These are phyloP conservation scores for Galago senegalensis DNA, from an alignment of 2,797 vertebrate species.

Conservation along the genomic window DNA sequence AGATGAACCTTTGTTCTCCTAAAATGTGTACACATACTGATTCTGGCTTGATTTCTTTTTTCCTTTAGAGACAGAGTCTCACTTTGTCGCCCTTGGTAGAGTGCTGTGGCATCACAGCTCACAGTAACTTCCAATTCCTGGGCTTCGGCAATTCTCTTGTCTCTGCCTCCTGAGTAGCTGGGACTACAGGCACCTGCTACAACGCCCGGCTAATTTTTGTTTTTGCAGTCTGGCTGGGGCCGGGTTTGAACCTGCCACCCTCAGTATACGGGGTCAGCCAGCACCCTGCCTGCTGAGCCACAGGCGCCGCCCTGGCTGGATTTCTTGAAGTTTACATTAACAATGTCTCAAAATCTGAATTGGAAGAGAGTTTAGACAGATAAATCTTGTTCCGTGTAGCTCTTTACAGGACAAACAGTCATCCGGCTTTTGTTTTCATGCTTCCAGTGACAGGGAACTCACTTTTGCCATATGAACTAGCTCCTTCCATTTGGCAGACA, in stretches of 20 bases:
- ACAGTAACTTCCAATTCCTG: no score
- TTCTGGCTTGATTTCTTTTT: background rate
- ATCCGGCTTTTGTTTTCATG: background rate
- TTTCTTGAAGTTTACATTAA: background rate
- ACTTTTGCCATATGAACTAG: background rate
- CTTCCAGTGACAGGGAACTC: background rate
- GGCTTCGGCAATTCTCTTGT: no score
- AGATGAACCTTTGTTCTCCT: background rate
- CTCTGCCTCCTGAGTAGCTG: no score
- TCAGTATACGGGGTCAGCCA: no score
- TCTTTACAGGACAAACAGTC: background rate
- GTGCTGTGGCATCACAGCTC: no score
- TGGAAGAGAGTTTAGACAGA: background rate
- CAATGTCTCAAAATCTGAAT: constrained; percentile 12
- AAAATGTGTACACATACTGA: background rate
- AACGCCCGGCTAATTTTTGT: no score
- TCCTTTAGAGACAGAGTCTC: no score
- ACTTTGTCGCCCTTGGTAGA: no score
- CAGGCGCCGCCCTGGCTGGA: background rate
- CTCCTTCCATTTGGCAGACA: background rate
- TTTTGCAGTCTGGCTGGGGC: no score
- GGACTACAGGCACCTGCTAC: no score
- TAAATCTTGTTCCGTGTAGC: background rate
- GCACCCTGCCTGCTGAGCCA: no score
- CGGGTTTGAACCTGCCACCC: no score